Evolutionary conservation across 2,888 invertebrate species (phyloP).

Genomic region (Drosophila percnosoma): DNA sequence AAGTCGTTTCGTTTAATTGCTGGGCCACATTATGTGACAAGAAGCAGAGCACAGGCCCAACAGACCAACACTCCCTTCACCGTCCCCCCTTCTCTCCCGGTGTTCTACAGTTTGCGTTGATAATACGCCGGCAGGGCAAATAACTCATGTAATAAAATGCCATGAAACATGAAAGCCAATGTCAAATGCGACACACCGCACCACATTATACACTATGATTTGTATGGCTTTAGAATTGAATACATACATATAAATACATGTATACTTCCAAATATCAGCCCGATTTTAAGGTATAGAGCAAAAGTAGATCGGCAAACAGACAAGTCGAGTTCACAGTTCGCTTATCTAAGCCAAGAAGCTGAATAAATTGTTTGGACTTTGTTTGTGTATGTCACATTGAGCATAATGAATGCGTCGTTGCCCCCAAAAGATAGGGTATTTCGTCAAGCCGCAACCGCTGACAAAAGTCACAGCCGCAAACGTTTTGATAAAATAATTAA

Average conservation of each 20-base stretch:
- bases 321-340: background rate
- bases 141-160: constrained; percentile 66
- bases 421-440: constrained; percentile 34
- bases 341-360: constrained; percentile 1
- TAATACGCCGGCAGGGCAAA: constrained; percentile 56
- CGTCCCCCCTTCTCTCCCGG: background rate
- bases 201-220: constrained; percentile 18
- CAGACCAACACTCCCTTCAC: background rate
- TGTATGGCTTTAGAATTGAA: background rate
- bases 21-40: constrained; percentile 79
- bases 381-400: background rate
- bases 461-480: constrained; percentile 69
- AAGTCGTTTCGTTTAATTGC: constrained; percentile 79
- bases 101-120: constrained; percentile 33
- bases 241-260: background rate
- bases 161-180: constrained; percentile 44
- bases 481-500: constrained; percentile 79
- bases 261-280: background rate
- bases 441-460: constrained; percentile 33
- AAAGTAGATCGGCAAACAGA: background rate
- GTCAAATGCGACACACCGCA: constrained; percentile 11
- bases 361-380: background rate
- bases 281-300: background rate
- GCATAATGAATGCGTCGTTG: background rate
- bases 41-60: constrained; percentile 66